Evolutionary conservation across 1,140 invertebrate genomes (phyloP), one percentile per base, ranked within the genome.

Genomic region (Drosophila ohnishii): DNA sequence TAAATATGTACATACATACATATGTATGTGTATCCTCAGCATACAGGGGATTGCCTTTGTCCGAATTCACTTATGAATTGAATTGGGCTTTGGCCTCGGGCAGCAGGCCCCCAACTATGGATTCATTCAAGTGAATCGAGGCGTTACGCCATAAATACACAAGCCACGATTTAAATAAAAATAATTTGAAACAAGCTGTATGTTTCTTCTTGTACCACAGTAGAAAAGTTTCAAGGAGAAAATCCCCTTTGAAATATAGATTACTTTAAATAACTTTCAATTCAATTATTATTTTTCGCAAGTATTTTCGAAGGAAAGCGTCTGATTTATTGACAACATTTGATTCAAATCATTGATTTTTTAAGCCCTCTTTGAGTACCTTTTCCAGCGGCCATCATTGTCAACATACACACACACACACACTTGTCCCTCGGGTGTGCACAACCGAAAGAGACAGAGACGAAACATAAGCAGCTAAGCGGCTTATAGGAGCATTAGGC

Each of bases 401-500:
- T 75, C 40, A 55, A 35, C 44, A 42, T 40, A 30, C 35, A 58
- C 32, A 47, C 34, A 19, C 14, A 35, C 22, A 40, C 25, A 22
- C n/a, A 22, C 19, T 11, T 35, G 16, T 25, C 30, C 67, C 51
- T 48, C 28, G 30, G 37, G 66, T 28, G 28, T 57, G 32, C 60
- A 40, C 60, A 56, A 42, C 25, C 57, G 28, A 50, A 63, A 22
- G 28, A 32, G 57, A 22, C 34, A 9, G 25, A 37, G 50, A 75
- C 37, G 16, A 56, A 56, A 51, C 44, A 76, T 40, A 28, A 53
- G 55, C 50, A 61, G 42, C 35, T 86, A 85, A 87, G 84, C 83
- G 44, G 84, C 83, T 87, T 87, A 80, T 53, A 74, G 78, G 72
- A 79, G 79, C 83, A 86, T 86, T 86, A 82, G 67, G 71, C 67